Percentiles rank a stretch among this genome's conserved stretches.
Evolutionary conservation across 2,113 vertebrate genomes (phyloP).

Genomic region (Ancistrus triradiatus): DNA sequence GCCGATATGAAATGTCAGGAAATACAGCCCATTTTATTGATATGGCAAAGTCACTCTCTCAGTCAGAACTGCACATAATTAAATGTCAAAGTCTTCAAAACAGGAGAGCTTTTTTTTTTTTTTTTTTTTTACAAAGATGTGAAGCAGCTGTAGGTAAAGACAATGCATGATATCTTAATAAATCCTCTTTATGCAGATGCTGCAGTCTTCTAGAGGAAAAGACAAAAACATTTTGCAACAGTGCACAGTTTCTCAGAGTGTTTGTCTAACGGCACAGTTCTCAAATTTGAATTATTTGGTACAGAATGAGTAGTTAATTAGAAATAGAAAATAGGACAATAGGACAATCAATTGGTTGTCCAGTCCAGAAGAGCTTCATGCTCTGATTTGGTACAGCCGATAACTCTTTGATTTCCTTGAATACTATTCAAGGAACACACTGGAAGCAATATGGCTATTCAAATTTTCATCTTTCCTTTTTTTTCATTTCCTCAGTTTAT

Average conservation of each 20-base stretch:
- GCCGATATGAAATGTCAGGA: constrained; percentile 30
- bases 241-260: not conserved
- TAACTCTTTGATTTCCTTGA: constrained; percentile 12
- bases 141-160: constrained; percentile 4
- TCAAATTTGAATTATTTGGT: not conserved
- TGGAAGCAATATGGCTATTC: constrained; percentile 18
- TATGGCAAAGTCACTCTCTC: constrained; percentile 36
- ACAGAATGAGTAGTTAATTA: constrained; percentile 7
- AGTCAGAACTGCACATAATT: constrained; percentile 34
- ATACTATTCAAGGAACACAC: constrained; percentile 24
- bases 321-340: constrained; percentile 11
- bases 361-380: constrained; percentile 2
- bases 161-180: constrained; percentile 11
- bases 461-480: constrained; percentile 9
- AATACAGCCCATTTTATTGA: constrained; percentile 35
- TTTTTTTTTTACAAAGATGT: not conserved
- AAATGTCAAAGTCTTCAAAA: constrained; percentile 36
- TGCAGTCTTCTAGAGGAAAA: not conserved
- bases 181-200: not conserved
- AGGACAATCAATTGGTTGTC: not conserved
- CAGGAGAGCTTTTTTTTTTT: not conserved
- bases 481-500: not conserved
- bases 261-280: not conserved
- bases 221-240: not conserved
- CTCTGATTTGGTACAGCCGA: constrained; percentile 11